Conservation (phyloP, 2,888 invertebrate genomes). For the Vanessa cardui region DNA sequence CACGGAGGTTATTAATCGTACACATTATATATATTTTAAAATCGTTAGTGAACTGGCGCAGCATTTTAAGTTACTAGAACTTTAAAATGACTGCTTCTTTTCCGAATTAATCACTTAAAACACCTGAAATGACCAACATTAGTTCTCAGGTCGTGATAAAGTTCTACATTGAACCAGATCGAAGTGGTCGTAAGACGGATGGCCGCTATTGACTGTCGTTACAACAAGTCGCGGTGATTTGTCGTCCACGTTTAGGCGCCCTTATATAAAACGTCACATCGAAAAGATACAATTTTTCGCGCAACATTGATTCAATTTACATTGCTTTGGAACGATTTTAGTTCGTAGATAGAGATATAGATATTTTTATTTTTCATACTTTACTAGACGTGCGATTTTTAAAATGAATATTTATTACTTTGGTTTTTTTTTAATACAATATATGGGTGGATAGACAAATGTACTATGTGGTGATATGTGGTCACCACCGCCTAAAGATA, state of each 20-base stretch:
- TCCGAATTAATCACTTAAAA: not conserved
- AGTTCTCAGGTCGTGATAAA: conserved; percentile 7
- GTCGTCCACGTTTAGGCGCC: conserved; percentile 24
- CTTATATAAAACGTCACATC: conserved; percentile 24
- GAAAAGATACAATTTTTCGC: conserved; percentile 60
- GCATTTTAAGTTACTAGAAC: too few relatives aligned
- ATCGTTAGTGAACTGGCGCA: too few relatives aligned
- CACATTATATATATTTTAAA: too few relatives aligned
- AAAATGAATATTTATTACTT: not conserved
- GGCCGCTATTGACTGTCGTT: conserved; percentile 20
- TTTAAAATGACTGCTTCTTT: too few relatives aligned
- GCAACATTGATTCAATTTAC: conserved; percentile 73
- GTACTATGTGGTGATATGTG: too few relatives aligned
- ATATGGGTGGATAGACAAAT: too few relatives aligned
- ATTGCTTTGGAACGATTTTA: conserved; percentile 64
- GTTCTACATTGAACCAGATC: not conserved
- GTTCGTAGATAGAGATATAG: conserved; percentile 33
- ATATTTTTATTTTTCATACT: not conserved
- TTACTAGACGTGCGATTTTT: not conserved
- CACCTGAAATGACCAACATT: conserved; percentile 6
- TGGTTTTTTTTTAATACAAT: too few relatives aligned
- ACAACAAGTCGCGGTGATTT: conserved; percentile 25
- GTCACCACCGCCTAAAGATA: too few relatives aligned
- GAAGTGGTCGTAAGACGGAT: conserved; percentile 16
- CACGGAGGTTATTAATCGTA: too few relatives aligned